These are phyloP conservation scores for Cochlearius cochlearius DNA, from an alignment of 2,113 vertebrate genomes.

Conservation along the genomic window DNA sequence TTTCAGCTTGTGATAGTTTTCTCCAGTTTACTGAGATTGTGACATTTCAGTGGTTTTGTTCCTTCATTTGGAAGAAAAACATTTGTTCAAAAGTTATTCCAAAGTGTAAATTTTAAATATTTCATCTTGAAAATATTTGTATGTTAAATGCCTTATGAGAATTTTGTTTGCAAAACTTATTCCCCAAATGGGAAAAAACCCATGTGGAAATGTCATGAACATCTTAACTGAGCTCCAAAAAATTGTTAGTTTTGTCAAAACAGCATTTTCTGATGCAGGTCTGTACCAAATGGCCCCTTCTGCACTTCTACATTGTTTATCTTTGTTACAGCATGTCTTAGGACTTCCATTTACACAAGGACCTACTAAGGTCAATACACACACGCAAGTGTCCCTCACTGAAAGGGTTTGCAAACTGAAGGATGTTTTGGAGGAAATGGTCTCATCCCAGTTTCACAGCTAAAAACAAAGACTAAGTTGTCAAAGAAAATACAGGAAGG, in stretches of 20 bases:
- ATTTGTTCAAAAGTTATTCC: background rate
- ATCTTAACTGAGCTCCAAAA: background rate
- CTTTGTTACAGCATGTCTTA: background rate
- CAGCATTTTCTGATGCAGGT: background rate
- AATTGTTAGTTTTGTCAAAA: background rate
- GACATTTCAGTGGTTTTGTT: background rate
- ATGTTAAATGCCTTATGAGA: background rate
- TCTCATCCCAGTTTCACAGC: background rate
- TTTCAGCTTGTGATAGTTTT: background rate
- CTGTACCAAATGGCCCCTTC: background rate
- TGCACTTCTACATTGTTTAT: background rate
- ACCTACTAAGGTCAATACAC: background rate
- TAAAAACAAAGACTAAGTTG: background rate
- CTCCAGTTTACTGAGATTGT: background rate
- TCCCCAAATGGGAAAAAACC: background rate
- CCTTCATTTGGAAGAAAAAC: background rate
- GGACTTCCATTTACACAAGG: background rate
- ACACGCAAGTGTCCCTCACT: background rate
- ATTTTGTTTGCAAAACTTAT: background rate
- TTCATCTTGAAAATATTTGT: background rate
- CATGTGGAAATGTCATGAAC: background rate
- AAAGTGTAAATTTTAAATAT: background rate
- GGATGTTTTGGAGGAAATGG: background rate
- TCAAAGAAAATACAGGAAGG: conserved; percentile 14
- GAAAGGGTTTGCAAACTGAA: background rate